Conservation (phyloP, 1,140 invertebrate genomes). For the Neodiprion lecontei region DNA sequence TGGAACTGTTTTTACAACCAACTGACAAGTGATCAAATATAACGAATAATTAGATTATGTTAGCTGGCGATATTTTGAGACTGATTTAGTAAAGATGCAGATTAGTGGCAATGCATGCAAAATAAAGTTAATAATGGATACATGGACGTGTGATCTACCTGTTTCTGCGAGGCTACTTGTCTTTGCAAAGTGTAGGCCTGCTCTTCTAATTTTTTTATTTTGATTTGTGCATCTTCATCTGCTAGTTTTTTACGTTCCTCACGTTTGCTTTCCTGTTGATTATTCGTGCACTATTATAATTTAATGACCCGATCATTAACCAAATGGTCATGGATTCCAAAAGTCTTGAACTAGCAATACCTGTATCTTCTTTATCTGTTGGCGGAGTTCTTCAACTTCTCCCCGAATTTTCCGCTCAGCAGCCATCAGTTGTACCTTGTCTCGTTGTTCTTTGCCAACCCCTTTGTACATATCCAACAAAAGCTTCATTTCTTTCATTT, state of each 20-base stretch:
- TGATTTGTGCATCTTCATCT: slow-evolving; percentile 93
- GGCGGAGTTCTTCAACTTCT: slow-evolving; percentile 88
- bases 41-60: not conserved
- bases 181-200: slow-evolving; percentile 84
- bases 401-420: slow-evolving; percentile 89
- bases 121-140: slow-evolving; percentile 16
- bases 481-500: slow-evolving; percentile 93
- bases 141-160: slow-evolving; percentile 66
- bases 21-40: no score
- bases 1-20: no score
- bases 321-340: slow-evolving; percentile 14
- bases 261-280: slow-evolving; percentile 83
- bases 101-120: slow-evolving; percentile 34
- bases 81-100: slow-evolving; percentile 10
- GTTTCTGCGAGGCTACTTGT: slow-evolving; percentile 85
- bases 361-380: slow-evolving; percentile 84
- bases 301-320: slow-evolving; percentile 10
- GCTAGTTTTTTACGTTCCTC: slow-evolving; percentile 92
- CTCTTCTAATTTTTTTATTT: slow-evolving; percentile 95
- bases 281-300: slow-evolving; percentile 11
- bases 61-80: not conserved
- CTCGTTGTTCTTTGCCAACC: slow-evolving; percentile 93
- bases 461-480: slow-evolving; percentile 97
- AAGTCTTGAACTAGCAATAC: slow-evolving; percentile 47
- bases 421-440: slow-evolving; percentile 96